Conservation (phyloP, 53 echinoderm and acorn worm genomes). For the Antedon mediterranea region DNA sequence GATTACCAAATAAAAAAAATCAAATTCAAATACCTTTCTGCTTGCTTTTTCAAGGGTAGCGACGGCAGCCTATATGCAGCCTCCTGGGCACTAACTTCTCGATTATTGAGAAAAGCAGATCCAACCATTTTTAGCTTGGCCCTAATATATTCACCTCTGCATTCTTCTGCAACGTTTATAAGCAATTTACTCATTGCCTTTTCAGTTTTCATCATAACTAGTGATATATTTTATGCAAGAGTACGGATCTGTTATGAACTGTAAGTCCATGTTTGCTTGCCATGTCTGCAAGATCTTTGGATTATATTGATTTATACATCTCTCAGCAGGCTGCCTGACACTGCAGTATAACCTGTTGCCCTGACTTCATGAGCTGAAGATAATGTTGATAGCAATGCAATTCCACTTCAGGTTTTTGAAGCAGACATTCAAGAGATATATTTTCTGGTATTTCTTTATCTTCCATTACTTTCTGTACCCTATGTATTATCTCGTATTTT, state of each 20-base stretch:
- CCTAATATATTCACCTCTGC: background rate
- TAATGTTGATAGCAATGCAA: no score
- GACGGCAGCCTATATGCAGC: conserved; percentile 24
- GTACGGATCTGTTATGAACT: conserved; percentile 23
- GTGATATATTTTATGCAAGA: conserved; percentile 30
- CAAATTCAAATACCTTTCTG: conserved; percentile 14
- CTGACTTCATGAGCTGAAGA: no score
- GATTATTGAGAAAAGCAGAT: conserved; percentile 27
- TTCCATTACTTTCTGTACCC: conserved; percentile 11
- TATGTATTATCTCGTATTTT: no score
- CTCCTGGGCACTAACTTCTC: conserved; percentile 39
- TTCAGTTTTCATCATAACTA: conserved; percentile 20
- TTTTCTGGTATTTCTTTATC: conserved; percentile 10
- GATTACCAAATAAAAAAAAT: no score
- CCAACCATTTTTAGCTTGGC: conserved; percentile 12
- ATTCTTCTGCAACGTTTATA: conserved; percentile 10
- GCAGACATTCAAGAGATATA: no score
- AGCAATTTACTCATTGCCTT: background rate
- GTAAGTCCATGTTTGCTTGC: conserved; percentile 32
- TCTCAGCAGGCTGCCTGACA: conserved; percentile 10
- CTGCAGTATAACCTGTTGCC: conserved; percentile 5
- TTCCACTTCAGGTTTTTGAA: no score
- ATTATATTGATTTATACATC: conserved; percentile 20
- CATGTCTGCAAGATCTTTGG: conserved; percentile 12
- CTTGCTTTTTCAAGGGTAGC: conserved; percentile 15